Percentiles rank a stretch among this genome's conserved stretches.
Evolutionary conservation across 2,888 invertebrate species (phyloP).

Genomic region (Helobdella robusta): DNA sequence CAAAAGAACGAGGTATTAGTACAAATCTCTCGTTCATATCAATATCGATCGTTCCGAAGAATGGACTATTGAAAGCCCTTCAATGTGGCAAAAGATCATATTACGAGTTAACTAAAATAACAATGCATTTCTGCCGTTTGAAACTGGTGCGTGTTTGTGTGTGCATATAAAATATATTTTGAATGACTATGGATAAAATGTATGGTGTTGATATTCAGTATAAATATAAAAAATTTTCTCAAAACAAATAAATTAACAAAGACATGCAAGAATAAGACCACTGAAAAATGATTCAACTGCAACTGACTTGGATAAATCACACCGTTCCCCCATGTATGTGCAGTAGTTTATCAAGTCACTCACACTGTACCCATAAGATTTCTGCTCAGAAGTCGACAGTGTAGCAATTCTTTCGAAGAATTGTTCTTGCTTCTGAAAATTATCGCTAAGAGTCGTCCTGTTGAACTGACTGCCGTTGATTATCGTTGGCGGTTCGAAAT

Average conservation of each 20-base stretch:
- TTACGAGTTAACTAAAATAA: no score
- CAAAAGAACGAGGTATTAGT: no score
- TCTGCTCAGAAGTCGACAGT: neutral
- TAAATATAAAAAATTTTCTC: neutral
- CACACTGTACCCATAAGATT: constrained; percentile 1
- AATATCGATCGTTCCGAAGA: no score
- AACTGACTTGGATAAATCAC: constrained; percentile 11
- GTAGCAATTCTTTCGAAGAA: constrained; percentile 15
- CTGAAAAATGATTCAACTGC: no score
- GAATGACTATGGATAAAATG: neutral
- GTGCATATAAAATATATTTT: neutral
- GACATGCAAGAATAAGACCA: neutral
- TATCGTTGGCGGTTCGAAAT: neutral
- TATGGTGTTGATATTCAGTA: neutral
- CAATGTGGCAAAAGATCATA: no score
- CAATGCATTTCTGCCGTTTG: no score
- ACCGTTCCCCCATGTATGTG: constrained; percentile 13
- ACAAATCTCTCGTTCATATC: no score
- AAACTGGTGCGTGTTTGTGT: no score
- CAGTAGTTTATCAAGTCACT: constrained; percentile 21
- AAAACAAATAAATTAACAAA: neutral
- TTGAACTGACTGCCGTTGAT: constrained; percentile 7
- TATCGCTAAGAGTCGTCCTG: constrained; percentile 12
- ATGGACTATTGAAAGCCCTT: no score
- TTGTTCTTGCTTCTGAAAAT: constrained; percentile 18